Evolutionary conservation across 2,888 invertebrate species (phyloP).

Genomic region (Sarcophaga subvicina): DNA sequence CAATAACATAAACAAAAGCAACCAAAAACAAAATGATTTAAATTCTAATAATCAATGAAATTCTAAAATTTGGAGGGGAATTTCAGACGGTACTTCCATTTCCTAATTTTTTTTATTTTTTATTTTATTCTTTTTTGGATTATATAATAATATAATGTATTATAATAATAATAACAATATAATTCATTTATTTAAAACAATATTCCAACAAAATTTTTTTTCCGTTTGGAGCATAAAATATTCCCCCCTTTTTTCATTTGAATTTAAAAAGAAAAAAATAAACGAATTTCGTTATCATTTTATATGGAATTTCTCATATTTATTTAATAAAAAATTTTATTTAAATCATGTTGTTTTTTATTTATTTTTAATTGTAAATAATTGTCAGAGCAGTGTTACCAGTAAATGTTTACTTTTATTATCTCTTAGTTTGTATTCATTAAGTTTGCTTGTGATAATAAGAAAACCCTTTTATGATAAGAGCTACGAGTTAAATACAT

Average conservation of each 20-base stretch:
- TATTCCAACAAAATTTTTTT: too few relatives aligned
- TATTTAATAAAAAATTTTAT: neutral
- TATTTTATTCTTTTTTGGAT: neutral
- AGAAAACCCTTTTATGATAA: neutral
- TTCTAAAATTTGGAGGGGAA: conserved; percentile 8
- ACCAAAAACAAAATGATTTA: conserved; percentile 13
- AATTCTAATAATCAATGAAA: conserved; percentile 7
- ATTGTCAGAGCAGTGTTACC: neutral
- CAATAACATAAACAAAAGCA: neutral
- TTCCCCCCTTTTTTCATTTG: conserved; percentile 14
- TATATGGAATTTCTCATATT: neutral
- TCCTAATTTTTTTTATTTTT: neutral
- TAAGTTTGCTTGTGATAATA: conserved; percentile 2
- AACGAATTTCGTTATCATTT: conserved; percentile 9
- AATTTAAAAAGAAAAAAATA: neutral
- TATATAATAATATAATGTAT: neutral
- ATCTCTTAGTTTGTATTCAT: conserved; percentile 19
- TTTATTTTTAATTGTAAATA: conserved; percentile 6
- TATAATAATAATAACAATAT: neutral
- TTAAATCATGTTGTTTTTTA: neutral
- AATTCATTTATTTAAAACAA: too few relatives aligned
- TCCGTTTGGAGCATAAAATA: neutral
- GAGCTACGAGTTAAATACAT: neutral
- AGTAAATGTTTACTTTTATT: conserved; percentile 39
- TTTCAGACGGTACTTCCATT: neutral